phyloP scores from a whole-genome alignment of 2,113 vertebrate genomes.

The Lasiurus cinereus region DNA sequence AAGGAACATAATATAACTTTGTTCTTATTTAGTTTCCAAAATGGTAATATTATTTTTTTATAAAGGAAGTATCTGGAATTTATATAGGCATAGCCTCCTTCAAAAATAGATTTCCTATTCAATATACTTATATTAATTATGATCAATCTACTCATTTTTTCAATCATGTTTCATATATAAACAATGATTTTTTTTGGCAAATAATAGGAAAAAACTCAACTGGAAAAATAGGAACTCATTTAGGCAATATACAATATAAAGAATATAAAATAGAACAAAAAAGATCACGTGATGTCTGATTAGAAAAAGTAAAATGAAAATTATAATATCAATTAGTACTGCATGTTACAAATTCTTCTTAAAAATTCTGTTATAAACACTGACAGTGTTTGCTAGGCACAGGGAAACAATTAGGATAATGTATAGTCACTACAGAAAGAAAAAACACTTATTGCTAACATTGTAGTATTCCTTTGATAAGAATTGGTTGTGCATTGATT shows the following conservation, averaged over 20 bases:
- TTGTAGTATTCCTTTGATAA: conserved; percentile 87
- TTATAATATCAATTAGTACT: conserved; percentile 74
- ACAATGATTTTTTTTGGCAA: conserved; percentile 54
- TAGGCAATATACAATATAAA: conserved; percentile 79
- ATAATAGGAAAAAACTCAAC: conserved; percentile 70
- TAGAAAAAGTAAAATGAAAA: conserved; percentile 78
- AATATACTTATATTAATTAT: conserved; percentile 40
- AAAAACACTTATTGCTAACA: conserved; percentile 90
- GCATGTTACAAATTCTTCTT: conserved; percentile 77
- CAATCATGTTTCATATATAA: not conserved
- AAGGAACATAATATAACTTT: not conserved
- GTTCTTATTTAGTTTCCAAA: conserved; percentile 10
- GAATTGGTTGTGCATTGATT: conserved; percentile 40
- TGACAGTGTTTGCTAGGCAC: conserved; percentile 89
- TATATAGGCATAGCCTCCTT: conserved; percentile 20
- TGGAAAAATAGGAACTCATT: conserved; percentile 72
- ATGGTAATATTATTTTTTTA: not conserved
- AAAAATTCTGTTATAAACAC: conserved; percentile 84
- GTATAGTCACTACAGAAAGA: conserved; percentile 85
- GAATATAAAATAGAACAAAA: conserved; percentile 53
- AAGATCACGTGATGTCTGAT: conserved; percentile 42
- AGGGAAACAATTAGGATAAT: conserved; percentile 85
- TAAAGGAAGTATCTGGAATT: conserved; percentile 64
- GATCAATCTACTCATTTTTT: not conserved
- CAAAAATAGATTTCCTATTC: conserved; percentile 52